Conservation (phyloP, 2,113 vertebrate species). For the Donacobius atricapilla region DNA sequence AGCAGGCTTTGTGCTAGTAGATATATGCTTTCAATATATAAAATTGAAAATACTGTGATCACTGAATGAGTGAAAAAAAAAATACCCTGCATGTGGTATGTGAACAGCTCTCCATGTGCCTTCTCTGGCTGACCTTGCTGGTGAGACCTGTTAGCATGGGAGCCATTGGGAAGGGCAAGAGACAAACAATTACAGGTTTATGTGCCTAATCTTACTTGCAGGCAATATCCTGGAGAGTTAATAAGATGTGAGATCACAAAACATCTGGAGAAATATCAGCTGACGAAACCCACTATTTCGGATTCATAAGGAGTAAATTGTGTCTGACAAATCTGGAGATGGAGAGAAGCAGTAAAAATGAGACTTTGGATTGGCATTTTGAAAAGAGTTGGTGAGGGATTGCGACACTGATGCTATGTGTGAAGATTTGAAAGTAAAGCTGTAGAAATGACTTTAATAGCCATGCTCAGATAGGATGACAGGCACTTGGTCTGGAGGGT, state of each 20-base stretch:
- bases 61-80: conserved; percentile 52
- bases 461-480: not conserved
- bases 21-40: not conserved
- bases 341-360: conserved; percentile 8
- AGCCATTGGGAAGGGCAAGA: conserved; percentile 49
- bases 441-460: not conserved
- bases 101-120: not conserved
- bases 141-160: conserved; percentile 33
- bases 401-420: not conserved
- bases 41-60: conserved; percentile 8
- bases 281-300: conserved; percentile 49
- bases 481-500: not conserved
- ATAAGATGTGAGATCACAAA: conserved; percentile 69
- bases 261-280: conserved; percentile 67
- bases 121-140: conserved; percentile 64
- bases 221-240: conserved; percentile 56
- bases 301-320: conserved; percentile 52
- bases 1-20: conserved; percentile 23
- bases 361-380: not conserved
- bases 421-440: not conserved
- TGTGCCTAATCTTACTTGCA: conserved; percentile 48
- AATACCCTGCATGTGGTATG: not conserved
- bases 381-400: not conserved
- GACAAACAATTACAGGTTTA: conserved; percentile 40
- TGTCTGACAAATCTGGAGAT: conserved; percentile 53